Percentiles rank a stretch among this genome's conserved stretches.
phyloP scores from a whole-genome alignment of 2,113 vertebrate genomes.

The Chunga burmeisteri region DNA sequence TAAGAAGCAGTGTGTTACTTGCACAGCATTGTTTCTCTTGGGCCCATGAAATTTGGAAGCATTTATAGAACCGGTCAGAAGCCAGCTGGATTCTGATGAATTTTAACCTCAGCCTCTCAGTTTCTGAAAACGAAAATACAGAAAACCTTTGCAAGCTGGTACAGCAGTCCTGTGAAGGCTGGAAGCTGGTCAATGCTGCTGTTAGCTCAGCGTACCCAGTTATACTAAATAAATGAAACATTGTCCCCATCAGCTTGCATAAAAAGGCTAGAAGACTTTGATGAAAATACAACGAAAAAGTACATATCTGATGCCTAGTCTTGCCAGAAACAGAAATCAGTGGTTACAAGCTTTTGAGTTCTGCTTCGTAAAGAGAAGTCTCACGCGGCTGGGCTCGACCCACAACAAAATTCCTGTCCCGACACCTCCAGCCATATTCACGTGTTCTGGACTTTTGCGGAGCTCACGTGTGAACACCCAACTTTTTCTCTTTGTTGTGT shows the following conservation, averaged over 20 bases:
- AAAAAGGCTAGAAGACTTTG: background rate
- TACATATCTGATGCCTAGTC: no score
- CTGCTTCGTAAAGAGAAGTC: background rate
- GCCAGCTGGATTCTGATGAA: slow-evolving; percentile 24
- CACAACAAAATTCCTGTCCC: background rate
- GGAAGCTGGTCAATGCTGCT: background rate
- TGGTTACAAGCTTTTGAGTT: background rate
- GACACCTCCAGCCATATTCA: background rate
- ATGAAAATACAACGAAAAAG: background rate
- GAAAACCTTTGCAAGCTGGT: slow-evolving; percentile 8
- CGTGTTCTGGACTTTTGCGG: background rate
- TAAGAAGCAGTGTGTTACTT: background rate
- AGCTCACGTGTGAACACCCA: background rate
- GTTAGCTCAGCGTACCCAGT: background rate
- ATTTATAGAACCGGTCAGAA: background rate
- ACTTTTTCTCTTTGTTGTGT: background rate
- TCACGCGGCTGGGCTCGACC: background rate
- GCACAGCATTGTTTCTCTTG: slow-evolving; percentile 52
- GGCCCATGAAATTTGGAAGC: slow-evolving; percentile 26
- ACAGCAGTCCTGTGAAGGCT: slow-evolving; percentile 9
- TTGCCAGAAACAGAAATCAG: background rate
- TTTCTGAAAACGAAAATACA: slow-evolving; percentile 40
- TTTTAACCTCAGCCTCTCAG: slow-evolving; percentile 31
- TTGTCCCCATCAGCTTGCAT: background rate
- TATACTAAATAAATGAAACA: background rate